Conservation (phyloP, 2,797 vertebrate genomes). For the Balearica regulorum region DNA sequence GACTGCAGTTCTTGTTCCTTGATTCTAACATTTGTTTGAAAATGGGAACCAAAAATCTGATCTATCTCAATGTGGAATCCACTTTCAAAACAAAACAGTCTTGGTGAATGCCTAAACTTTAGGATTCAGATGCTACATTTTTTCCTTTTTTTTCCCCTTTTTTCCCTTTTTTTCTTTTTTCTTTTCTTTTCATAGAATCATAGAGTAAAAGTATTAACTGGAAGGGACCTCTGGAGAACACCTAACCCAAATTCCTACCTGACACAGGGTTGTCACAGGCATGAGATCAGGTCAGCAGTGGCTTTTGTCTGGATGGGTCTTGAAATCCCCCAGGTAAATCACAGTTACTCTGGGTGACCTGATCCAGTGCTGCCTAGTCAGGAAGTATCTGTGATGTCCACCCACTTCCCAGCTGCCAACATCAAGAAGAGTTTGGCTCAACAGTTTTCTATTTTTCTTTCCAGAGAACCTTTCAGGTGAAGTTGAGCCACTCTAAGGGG, state of each 20-base stretch:
- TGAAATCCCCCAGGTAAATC: not conserved
- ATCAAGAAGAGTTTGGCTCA: not conserved
- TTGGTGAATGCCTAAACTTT: not conserved
- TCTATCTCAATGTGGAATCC: not conserved
- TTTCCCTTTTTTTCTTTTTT: too few species aligned
- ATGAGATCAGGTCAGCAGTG: not conserved
- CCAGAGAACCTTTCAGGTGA: not conserved
- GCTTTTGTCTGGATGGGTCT: not conserved
- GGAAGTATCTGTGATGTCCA: not conserved
- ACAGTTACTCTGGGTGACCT: not conserved
- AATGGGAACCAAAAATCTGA: not conserved
- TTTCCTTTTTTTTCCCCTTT: rapidly evolving
- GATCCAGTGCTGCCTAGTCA: not conserved
- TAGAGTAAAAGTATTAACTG: not conserved
- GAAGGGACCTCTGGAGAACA: not conserved
- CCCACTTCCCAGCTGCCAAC: not conserved
- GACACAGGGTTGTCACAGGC: not conserved
- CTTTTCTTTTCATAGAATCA: too few species aligned
- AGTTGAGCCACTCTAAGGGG: not conserved
- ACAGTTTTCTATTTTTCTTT: not conserved
- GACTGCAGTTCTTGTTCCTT: not conserved
- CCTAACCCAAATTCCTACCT: not conserved
- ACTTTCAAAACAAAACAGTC: not conserved
- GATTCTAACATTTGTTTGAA: not conserved
- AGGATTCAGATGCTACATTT: not conserved